Evolutionary conservation across 2,888 invertebrate genomes (phyloP).

Genomic region (Cryptophagus acutangulus): DNA sequence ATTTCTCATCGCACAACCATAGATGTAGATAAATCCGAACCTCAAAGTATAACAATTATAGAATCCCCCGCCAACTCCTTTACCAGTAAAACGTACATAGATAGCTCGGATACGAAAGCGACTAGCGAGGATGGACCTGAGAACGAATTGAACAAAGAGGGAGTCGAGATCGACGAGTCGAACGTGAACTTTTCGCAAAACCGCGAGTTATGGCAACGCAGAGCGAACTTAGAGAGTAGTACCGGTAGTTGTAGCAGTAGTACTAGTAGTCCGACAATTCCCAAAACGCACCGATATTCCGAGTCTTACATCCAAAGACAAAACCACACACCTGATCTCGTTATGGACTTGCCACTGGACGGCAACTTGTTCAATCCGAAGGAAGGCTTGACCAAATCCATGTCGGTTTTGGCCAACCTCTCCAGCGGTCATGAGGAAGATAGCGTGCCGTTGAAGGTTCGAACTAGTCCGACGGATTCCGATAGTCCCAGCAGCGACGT

Average conservation of each 20-base stretch:
- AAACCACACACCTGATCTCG: constrained; percentile 71
- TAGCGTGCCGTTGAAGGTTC: constrained; percentile 9
- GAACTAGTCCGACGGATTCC: constrained; percentile 18
- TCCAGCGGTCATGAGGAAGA: constrained; percentile 37
- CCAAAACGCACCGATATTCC: constrained; percentile 44
- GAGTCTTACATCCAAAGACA: constrained; percentile 45
- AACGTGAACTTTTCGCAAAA: constrained; percentile 51
- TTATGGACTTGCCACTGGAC: constrained; percentile 73
- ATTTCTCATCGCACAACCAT: constrained; percentile 37
- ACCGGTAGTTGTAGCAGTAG: constrained; percentile 34
- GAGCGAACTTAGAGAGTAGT: constrained; percentile 53
- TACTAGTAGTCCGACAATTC: no score
- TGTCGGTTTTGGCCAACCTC: constrained; percentile 39
- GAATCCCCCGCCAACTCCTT: constrained; percentile 23
- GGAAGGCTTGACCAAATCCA: constrained; percentile 42
- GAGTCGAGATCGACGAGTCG: constrained; percentile 41
- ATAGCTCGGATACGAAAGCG: not conserved
- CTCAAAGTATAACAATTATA: constrained; percentile 33
- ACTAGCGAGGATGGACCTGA: not conserved
- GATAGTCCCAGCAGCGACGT: constrained; percentile 59
- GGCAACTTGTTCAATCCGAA: constrained; percentile 44
- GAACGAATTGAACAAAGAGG: not conserved
- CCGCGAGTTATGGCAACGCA: constrained; percentile 58
- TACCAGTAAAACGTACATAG: not conserved
- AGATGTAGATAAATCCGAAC: constrained; percentile 31